Percentiles rank a stretch among this genome's conserved stretches.
phyloP scores from a whole-genome alignment of 1,140 invertebrate genomes.

The Leptinotarsa undecemlineata region DNA sequence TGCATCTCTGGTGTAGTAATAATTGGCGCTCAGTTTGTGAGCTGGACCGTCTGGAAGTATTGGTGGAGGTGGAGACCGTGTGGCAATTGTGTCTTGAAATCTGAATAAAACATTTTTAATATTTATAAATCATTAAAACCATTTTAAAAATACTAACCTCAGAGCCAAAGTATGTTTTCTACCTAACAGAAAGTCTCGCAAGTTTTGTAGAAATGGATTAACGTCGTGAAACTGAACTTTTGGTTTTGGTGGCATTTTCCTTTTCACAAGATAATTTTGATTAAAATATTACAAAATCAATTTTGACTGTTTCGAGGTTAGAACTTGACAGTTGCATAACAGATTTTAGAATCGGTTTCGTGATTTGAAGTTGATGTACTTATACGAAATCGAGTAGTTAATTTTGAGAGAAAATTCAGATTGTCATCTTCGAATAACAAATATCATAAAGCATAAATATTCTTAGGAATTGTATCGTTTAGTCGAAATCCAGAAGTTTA shows the following conservation, averaged over 20 bases:
- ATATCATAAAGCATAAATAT: too few species aligned
- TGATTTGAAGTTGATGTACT: too few species aligned
- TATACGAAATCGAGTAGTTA: too few species aligned
- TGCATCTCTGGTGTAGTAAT: slow-evolving; percentile 78
- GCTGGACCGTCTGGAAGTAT: slow-evolving; percentile 73
- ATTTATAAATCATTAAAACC: background rate
- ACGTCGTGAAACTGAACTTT: slow-evolving; percentile 59
- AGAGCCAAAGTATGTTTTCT: slow-evolving; percentile 65
- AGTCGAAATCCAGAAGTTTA: too few species aligned
- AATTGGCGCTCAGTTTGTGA: slow-evolving; percentile 72
- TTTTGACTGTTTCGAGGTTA: background rate
- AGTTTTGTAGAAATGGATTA: slow-evolving; percentile 61
- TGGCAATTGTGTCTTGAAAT: slow-evolving; percentile 64
- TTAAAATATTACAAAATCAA: slow-evolving; percentile 1
- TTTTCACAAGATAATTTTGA: background rate
- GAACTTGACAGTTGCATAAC: slow-evolving; percentile 12
- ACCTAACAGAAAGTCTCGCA: slow-evolving; percentile 65
- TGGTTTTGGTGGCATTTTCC: slow-evolving; percentile 34
- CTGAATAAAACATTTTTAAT: background rate
- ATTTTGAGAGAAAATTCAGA: too few species aligned
- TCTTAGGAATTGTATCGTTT: too few species aligned
- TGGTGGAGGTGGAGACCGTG: slow-evolving; percentile 76
- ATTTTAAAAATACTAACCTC: slow-evolving; percentile 57
- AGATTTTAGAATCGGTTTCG: background rate
- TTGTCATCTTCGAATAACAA: too few species aligned